Base-by-base conservation (phyloP, 2,797 vertebrate genomes). In the Gymnocypris eckloni region DNA sequence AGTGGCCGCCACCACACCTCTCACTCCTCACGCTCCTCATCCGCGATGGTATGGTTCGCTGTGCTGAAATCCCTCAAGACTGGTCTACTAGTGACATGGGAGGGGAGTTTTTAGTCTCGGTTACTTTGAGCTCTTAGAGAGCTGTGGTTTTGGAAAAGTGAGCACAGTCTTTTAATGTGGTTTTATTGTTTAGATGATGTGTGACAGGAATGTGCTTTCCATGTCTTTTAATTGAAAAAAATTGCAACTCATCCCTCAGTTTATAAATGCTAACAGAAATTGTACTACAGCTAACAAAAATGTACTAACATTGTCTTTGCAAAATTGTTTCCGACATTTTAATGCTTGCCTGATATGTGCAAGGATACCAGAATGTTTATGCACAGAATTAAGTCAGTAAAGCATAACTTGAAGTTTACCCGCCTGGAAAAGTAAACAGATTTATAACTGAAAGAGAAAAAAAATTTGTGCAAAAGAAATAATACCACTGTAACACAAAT, bases 11-110 rank as follows among this genome's bases (percentile, higher is more conserved):
- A 98, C 93, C 95, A 97, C 89, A 95, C 97, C 91, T 97, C 97
- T 0, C 98, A 98, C 93, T 96, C 97, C 2, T 97, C 97, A 10
- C 97, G 98, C 84, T 98, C 98, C 75, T 99, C 98, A 39, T 98
- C 98, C 3, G 98, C 97, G 86, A 99, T 98, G 97, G 98, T 99
- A 96, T 64, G 79, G 73, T 80, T 82, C 22, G 2, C 61, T 52
- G 3, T 13, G 7, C 50, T 87, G 0, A 81, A 81, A 61, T 54
- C 33, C 33, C n/a, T 8, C 3, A 39, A 50, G 13, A 18, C 43
- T 11, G 18, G 4, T 50, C 18, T 43, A 75, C 56, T 75, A 37
- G 20, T 83, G 43, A 83, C 59, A 52, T 76, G 71, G 56, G 54
- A 83, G 71, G 71, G 81, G 82, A 80, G 61, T 50, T 41, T 77